Percentiles rank a stretch among this genome's conserved stretches.
These are phyloP conservation scores for Phocides pigmalion DNA, from an alignment of 1,140 invertebrate species.

Conservation along the genomic window DNA sequence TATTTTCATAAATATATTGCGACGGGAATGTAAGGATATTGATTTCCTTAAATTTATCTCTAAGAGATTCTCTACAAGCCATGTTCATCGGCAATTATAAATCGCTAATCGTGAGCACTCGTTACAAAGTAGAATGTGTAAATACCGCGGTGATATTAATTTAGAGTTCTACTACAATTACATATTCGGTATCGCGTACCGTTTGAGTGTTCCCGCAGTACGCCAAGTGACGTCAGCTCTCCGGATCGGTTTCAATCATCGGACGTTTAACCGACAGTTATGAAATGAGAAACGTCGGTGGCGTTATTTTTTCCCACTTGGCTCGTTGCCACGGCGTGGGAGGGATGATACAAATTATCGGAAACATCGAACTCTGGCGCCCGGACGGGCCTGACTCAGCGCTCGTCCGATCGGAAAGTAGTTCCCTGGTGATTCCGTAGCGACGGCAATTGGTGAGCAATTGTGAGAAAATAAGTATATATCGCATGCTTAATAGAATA, in stretches of 20 bases:
- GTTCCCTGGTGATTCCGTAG: background rate
- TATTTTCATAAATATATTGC: no score
- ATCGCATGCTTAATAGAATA: no score
- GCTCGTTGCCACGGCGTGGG: conserved; percentile 39
- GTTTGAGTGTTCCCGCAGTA: background rate
- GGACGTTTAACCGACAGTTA: conserved; percentile 38
- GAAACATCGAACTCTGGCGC: conserved; percentile 29
- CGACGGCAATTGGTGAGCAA: background rate
- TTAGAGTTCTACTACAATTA: background rate
- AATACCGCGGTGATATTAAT: background rate
- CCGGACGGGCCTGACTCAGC: background rate
- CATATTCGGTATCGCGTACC: background rate
- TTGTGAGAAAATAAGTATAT: no score
- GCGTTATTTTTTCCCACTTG: conserved; percentile 31
- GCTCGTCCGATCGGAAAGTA: background rate
- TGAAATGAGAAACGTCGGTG: conserved; percentile 36
- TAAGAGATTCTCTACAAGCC: no score
- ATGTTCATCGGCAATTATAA: no score
- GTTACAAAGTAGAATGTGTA: no score
- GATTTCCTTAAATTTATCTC: no score
- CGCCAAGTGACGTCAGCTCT: conserved; percentile 33
- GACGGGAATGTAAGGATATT: no score
- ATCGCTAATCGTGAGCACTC: no score
- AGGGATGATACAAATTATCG: conserved; percentile 40
- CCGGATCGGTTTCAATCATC: conserved; percentile 34